These are phyloP conservation scores for Hybos culiciformis DNA, from an alignment of 2,888 invertebrate species.

Conservation along the genomic window DNA sequence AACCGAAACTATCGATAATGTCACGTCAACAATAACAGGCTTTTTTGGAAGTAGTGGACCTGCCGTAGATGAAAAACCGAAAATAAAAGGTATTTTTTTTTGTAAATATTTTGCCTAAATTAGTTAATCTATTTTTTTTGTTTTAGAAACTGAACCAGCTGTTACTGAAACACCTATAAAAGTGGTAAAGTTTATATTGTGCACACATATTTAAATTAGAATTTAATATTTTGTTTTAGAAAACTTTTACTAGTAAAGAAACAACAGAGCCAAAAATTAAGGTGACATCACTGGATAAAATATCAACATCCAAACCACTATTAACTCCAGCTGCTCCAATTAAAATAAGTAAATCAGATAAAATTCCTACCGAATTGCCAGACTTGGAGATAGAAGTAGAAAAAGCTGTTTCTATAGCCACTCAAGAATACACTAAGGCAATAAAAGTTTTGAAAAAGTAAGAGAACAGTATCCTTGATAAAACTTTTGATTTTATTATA, in stretches of 20 bases:
- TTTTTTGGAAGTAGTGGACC: conserved; percentile 25
- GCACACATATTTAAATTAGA: no score
- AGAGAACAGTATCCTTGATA: conserved; percentile 1
- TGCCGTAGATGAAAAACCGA: no score
- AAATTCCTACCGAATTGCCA: conserved; percentile 35
- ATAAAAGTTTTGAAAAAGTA: conserved; percentile 40
- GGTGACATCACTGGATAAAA: conserved; percentile 3
- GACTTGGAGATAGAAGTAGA: conserved; percentile 45
- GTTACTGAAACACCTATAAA: conserved; percentile 15
- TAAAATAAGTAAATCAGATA: conserved; percentile 21
- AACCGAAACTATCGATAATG: conserved; percentile 21
- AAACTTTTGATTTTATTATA: neutral
- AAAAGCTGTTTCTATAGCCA: conserved; percentile 44
- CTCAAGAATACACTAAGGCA: conserved; percentile 53
- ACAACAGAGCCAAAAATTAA: neutral
- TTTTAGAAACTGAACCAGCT: conserved; percentile 16
- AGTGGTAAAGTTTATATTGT: no score
- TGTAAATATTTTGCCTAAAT: neutral
- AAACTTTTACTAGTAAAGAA: neutral
- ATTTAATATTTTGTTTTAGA: no score
- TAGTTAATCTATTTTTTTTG: neutral
- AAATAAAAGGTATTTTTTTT: neutral
- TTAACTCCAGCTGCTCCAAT: conserved; percentile 15
- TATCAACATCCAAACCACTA: conserved; percentile 1
- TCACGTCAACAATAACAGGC: conserved; percentile 24